These are phyloP conservation scores for Esox niger DNA, from an alignment of 2,113 vertebrate species.

Conservation along the genomic window DNA sequence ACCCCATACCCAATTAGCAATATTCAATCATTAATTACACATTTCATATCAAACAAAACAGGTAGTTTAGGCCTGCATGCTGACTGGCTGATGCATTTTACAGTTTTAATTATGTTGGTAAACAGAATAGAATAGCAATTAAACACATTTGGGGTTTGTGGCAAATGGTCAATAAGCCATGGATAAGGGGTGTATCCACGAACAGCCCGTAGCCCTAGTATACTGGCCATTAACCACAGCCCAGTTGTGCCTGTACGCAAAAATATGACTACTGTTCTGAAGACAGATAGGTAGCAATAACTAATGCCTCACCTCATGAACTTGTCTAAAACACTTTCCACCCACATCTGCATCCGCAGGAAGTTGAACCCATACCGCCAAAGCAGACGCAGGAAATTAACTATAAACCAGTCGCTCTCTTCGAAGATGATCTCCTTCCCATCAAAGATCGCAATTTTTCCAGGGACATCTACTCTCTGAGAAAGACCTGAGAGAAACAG, in stretches of 20 bases:
- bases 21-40: background rate
- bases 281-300: background rate
- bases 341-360: constrained; percentile 91
- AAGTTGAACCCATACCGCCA: constrained; percentile 88
- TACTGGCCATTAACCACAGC: too few relatives aligned
- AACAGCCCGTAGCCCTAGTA: too few relatives aligned
- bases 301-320: constrained; percentile 86
- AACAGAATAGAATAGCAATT: too few relatives aligned
- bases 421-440: constrained; percentile 87
- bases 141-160: too few relatives aligned
- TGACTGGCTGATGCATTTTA: too few relatives aligned
- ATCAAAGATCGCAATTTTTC: constrained; percentile 80
- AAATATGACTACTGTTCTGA: background rate
- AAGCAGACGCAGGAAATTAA: constrained; percentile 82
- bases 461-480: constrained; percentile 5
- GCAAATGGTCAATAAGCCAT: too few relatives aligned
- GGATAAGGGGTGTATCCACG: too few relatives aligned
- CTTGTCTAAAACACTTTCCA: constrained; percentile 87
- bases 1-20: background rate
- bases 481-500: constrained; percentile 72
- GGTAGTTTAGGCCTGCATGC: too few relatives aligned
- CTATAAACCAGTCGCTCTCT: constrained; percentile 88
- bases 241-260: too few relatives aligned
- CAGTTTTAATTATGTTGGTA: too few relatives aligned
- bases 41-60: too few relatives aligned